Evolutionary conservation across 2,888 invertebrate genomes (phyloP).

Genomic region (Noctua janthina): DNA sequence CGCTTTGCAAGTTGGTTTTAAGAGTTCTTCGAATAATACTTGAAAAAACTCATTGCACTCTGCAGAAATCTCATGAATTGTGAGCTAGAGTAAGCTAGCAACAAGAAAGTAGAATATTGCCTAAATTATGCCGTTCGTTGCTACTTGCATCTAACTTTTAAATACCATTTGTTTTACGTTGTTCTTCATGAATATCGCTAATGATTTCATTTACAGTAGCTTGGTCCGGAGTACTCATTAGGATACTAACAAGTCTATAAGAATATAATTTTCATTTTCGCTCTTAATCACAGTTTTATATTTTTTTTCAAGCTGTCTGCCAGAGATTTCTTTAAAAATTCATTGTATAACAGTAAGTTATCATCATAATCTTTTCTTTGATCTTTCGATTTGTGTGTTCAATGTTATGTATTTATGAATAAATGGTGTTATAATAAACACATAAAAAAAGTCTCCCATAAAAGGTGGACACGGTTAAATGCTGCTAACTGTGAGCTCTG

Average conservation of each 20-base stretch:
- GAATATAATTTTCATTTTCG: no score
- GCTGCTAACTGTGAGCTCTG: slow-evolving; percentile 43
- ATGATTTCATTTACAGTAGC: neutral
- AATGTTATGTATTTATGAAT: neutral
- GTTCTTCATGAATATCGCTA: neutral
- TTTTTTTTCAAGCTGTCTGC: neutral
- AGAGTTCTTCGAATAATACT: slow-evolving; percentile 8
- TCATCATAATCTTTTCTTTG: neutral
- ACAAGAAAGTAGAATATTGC: neutral
- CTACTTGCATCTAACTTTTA: slow-evolving; percentile 1
- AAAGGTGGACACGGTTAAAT: slow-evolving; percentile 34
- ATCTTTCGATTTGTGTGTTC: neutral
- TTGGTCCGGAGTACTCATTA: neutral
- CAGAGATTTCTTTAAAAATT: neutral
- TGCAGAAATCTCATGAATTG: slow-evolving; percentile 16
- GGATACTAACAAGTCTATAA: neutral
- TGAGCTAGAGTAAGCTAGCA: slow-evolving; percentile 1
- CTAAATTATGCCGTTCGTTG: slow-evolving; percentile 15
- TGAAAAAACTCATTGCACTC: slow-evolving; percentile 23
- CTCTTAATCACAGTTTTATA: neutral
- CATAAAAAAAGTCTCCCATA: slow-evolving; percentile 8
- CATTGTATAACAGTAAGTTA: neutral
- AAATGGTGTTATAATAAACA: neutral
- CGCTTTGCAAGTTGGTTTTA: slow-evolving; percentile 15
- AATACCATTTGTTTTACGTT: slow-evolving; percentile 2